Base-by-base conservation (phyloP, 1,140 invertebrate genomes). In the Monochamus saltuarius region DNA sequence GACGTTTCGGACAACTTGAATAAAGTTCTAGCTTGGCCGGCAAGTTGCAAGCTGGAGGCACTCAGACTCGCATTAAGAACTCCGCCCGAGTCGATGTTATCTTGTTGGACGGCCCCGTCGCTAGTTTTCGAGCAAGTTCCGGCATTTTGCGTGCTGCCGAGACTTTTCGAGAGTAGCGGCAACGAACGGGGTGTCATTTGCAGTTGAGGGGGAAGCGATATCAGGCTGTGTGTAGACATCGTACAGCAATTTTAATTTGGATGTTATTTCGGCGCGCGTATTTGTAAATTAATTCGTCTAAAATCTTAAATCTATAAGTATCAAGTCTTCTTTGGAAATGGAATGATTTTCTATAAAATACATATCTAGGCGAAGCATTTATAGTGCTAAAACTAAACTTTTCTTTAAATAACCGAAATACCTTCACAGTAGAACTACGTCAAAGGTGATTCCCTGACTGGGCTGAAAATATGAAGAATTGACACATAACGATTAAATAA, bases 171-270 rank as follows among this genome's bases (percentile, higher is more conserved):
- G 34, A 69, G 40, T 17, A 61, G 53, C 22, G 55, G 58, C 45
- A 66, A 51, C n/a, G 65, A 69, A 55, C 59, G 61, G 1, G 70
- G 54, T 19, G 56, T 67, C 59, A 72, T 65, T 61, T 70, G 61
- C 42, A 72, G 51, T 46, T 66, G 62, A 9, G 67, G 65, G 35
- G 70, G 70, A 42, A 72, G 51, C 0, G 72, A 73, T 40, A 71
- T 61, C 54, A 73, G 55, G 53, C 72, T 73, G 54, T 70, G 68
- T 35, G 62, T 65, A 9, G 72, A 73, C 72, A 73, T 73, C 34
- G 57, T 59, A 45, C 8, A 42, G 13, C 29, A 19, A 19, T 29
- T 19, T 11, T 0, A 45, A 47, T n/a, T 10, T 47, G 11, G 19
- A 47, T 17, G 6, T 17, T 43, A 16, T 43, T n/a, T 43, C 9